phyloP scores from a whole-genome alignment of 2,888 invertebrate species.

The Hyppa rectilinea region DNA sequence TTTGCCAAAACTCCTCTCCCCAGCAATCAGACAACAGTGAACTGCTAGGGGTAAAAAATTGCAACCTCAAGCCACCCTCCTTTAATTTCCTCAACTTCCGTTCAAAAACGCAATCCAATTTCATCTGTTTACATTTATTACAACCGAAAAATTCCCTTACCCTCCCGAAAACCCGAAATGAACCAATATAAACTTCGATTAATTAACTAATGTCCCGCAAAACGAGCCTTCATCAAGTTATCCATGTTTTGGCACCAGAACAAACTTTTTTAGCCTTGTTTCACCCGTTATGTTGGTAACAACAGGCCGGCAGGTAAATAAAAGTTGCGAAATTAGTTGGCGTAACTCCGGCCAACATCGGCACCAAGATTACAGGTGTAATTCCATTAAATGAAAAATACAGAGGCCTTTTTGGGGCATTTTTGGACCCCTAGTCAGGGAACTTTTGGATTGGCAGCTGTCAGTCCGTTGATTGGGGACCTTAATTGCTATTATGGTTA shows the following conservation, averaged over 20 bases:
- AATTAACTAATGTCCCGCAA: slow-evolving; percentile 64
- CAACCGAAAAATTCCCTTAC: slow-evolving; percentile 29
- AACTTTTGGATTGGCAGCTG: slow-evolving; percentile 55
- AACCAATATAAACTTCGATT: slow-evolving; percentile 62
- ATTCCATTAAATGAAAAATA: slow-evolving; percentile 63
- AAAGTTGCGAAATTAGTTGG: slow-evolving; percentile 66
- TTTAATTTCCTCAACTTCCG: slow-evolving; percentile 51
- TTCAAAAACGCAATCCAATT: slow-evolving; percentile 46
- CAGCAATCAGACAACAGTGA: not conserved
- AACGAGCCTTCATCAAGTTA: slow-evolving; percentile 62
- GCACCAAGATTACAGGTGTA: slow-evolving; percentile 64
- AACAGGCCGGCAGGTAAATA: slow-evolving; percentile 64
- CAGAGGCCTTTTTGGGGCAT: slow-evolving; percentile 22
- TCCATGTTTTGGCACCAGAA: slow-evolving; percentile 61
- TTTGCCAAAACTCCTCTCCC: not conserved
- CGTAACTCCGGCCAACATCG: slow-evolving; percentile 56
- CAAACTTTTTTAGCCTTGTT: slow-evolving; percentile 64
- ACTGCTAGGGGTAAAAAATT: slow-evolving; percentile 2
- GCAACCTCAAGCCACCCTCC: slow-evolving; percentile 9
- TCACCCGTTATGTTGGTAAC: slow-evolving; percentile 59
- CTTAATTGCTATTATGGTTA: slow-evolving; percentile 47
- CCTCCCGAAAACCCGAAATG: slow-evolving; percentile 43
- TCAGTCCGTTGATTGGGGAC: slow-evolving; percentile 49
- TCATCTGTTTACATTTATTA: slow-evolving; percentile 42
- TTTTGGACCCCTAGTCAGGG: slow-evolving; percentile 27